Base-by-base conservation (phyloP, 2,888 invertebrate species). In the Drosophila diplacantha region DNA sequence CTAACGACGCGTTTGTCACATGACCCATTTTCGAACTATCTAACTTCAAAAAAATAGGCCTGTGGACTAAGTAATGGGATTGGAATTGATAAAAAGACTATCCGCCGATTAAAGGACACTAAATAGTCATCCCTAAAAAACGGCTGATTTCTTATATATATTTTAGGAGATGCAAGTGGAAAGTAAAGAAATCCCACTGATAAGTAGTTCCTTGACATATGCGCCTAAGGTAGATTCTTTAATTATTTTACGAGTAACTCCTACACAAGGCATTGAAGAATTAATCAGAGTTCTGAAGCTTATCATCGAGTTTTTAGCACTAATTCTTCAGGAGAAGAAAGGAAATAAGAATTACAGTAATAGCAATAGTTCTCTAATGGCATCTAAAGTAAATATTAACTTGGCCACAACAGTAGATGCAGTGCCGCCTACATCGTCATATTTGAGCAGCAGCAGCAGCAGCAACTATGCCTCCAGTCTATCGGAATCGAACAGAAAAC, bases 161-260 rank as follows among this genome's bases (percentile, higher is more conserved):
- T 31, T 46, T 18, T 46, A 47, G 70, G 79, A 75, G 57, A 83
- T 79, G 79, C 75, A 65, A 73, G 59, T 75, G 61, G 68, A 68
- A 68, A 72, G 49, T 44, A 38, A 64, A 35, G 62, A 58, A 24
- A 71, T 53, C 62, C 66, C 68, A 60, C 59, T 71, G 52, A 71
- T 64, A 73, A 68, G 72, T 75, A 83, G 83, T 80, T 80, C 83
- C 83, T 83, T 69, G 35, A 73, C 44, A 56, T 39, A 64, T 26
- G 60, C 55, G 62, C 53, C 68, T 50, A 58, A 63, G 47, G 43
- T 72, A 71, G 65, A 61, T 31, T 46, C 49, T 54, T 54, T 58
- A 55, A 39, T 20, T 46, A 46, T 49, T 49, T 46, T 72, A 54
- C 39, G 16, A 53, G 58, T 46, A 61, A 44, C 51, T 46, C 34